phyloP scores from a whole-genome alignment of 1,140 invertebrate species.

The Aphis gossypii region DNA sequence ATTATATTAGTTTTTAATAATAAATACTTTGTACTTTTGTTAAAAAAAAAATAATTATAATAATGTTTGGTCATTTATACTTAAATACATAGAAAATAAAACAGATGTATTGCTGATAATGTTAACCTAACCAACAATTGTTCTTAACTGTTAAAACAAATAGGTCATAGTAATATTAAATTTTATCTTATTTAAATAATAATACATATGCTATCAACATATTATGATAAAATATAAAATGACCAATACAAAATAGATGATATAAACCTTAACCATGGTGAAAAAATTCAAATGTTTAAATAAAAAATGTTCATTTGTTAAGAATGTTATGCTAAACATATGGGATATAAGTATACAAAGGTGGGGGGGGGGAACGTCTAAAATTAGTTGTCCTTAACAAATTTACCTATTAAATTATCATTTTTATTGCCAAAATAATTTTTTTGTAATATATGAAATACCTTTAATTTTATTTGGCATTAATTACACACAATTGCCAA shows the following conservation, averaged over 20 bases:
- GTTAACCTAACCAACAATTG: neutral
- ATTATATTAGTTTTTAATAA: neutral
- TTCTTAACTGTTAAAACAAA: neutral
- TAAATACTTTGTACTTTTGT: slow-evolving; percentile 24
- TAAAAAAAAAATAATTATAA: neutral
- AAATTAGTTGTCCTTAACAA: too few relatives aligned
- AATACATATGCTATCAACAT: neutral
- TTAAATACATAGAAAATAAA: neutral
- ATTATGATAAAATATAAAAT: neutral
- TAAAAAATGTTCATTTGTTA: neutral
- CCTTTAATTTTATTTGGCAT: neutral
- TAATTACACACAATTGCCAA: neutral
- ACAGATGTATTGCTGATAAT: neutral
- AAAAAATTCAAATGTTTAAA: neutral
- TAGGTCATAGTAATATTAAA: neutral
- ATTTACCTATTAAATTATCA: too few relatives aligned
- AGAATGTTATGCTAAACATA: neutral
- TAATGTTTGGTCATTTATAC: neutral
- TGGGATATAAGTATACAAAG: neutral
- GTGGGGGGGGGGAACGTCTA: too few relatives aligned
- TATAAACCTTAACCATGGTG: neutral
- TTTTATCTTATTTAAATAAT: neutral
- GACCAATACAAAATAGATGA: neutral
- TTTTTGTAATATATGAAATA: neutral
- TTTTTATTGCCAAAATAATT: neutral